phyloP scores from a whole-genome alignment of 2,113 vertebrate species.

The Cavia aperea region DNA sequence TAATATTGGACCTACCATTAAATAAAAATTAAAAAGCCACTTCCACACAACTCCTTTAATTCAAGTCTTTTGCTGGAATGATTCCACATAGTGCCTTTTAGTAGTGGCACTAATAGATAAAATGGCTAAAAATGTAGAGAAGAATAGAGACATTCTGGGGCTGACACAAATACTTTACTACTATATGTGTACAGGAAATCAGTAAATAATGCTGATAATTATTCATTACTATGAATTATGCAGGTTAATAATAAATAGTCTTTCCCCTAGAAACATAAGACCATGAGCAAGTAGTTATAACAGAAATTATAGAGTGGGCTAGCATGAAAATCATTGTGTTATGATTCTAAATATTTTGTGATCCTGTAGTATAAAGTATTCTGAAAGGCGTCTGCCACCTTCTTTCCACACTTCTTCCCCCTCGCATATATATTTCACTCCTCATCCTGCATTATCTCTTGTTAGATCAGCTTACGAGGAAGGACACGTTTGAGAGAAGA shows the following conservation, averaged over 20 bases:
- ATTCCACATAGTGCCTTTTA: not conserved
- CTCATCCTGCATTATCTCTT: not conserved
- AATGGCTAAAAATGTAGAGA: not conserved
- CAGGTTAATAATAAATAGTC: not conserved
- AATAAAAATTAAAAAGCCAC: not conserved
- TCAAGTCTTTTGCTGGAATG: not conserved
- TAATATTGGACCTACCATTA: not conserved
- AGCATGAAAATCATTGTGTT: not conserved
- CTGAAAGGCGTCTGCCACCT: not conserved
- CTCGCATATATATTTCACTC: not conserved
- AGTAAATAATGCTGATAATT: not conserved
- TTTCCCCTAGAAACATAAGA: not conserved
- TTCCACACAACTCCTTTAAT: not conserved
- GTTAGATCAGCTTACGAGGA: not conserved
- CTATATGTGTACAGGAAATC: not conserved
- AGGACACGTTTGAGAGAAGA: not conserved
- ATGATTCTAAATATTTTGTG: not conserved
- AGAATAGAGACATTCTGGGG: not conserved
- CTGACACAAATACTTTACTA: not conserved
- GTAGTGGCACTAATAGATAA: slow-evolving; percentile 26
- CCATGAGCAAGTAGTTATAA: not conserved
- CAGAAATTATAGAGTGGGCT: not conserved
- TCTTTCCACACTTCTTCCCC: not conserved
- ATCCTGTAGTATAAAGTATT: not conserved
- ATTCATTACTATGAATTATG: not conserved